Evolutionary conservation across 1,140 invertebrate species (phyloP).

Genomic region (Drosophila kohkoa): DNA sequence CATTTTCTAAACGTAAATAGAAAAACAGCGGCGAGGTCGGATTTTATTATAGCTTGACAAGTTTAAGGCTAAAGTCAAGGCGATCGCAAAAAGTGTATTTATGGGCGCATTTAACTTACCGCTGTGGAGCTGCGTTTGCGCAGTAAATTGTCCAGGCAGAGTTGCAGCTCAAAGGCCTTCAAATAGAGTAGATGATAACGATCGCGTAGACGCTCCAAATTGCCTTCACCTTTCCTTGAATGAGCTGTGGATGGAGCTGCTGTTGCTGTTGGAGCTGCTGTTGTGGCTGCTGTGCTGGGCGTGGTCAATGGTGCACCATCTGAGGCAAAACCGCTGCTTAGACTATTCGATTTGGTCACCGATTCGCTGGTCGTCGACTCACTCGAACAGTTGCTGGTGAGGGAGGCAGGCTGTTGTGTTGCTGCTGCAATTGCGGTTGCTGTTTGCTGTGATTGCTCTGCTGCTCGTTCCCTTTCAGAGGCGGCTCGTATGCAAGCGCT

Average conservation of each 20-base stretch:
- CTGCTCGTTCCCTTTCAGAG: conserved; percentile 74
- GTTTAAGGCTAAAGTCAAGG: conserved; percentile 18
- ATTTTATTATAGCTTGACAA: neutral
- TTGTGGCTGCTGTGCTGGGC: conserved; percentile 19
- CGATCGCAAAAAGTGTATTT: neutral
- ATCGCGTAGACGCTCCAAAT: conserved; percentile 89
- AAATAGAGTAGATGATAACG: conserved; percentile 95
- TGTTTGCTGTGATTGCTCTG: conserved; percentile 60
- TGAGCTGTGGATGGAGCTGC: conserved; percentile 61
- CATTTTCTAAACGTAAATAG: conserved; percentile 34
- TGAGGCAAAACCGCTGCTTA: conserved; percentile 72
- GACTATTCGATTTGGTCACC: conserved; percentile 67
- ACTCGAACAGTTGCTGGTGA: conserved; percentile 78
- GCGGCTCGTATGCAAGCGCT: conserved; percentile 87
- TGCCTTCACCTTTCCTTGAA: conserved; percentile 70
- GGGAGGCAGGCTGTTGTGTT: conserved; percentile 64
- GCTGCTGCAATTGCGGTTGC: too few species aligned
- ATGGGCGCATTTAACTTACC: conserved; percentile 64
- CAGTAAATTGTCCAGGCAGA: conserved; percentile 89
- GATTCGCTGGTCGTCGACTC: conserved; percentile 79
- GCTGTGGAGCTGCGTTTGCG: conserved; percentile 76
- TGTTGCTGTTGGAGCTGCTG: conserved; percentile 57
- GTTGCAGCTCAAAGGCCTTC: conserved; percentile 95
- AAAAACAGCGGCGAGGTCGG: conserved; percentile 21
- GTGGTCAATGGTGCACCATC: conserved; percentile 38